These are phyloP conservation scores for Upupa epops DNA, from an alignment of 2,113 vertebrate species.

Conservation along the genomic window DNA sequence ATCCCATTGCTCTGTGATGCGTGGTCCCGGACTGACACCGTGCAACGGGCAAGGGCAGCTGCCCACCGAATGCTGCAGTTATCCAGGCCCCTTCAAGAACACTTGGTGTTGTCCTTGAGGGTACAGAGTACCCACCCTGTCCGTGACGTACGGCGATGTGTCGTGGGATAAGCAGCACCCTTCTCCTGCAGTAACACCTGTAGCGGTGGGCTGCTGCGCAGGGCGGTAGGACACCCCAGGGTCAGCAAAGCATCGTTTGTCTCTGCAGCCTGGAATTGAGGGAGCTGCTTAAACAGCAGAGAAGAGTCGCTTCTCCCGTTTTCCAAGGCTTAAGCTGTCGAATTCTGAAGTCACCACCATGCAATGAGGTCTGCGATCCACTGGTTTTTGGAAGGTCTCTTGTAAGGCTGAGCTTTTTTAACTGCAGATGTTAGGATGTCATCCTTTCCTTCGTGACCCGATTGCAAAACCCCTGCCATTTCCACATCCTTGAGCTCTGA, in stretches of 20 bases:
- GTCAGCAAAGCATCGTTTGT: not conserved
- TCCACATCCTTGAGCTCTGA: conserved; percentile 54
- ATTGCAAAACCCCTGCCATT: conserved; percentile 9
- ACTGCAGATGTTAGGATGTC: conserved; percentile 62
- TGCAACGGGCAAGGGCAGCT: not conserved
- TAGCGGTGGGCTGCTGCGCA: not conserved
- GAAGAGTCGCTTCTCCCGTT: not conserved
- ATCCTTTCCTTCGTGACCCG: conserved; percentile 45
- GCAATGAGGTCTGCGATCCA: conserved; percentile 32
- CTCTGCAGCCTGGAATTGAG: not conserved
- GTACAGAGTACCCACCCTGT: no score
- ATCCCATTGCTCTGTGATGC: not conserved
- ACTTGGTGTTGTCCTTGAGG: not conserved
- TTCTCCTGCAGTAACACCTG: not conserved
- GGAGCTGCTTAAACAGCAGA: not conserved
- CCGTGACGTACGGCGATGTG: not conserved
- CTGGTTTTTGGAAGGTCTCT: conserved; percentile 3
- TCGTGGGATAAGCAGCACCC: not conserved
- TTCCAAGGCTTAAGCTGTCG: conserved; percentile 20
- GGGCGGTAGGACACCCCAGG: not conserved
- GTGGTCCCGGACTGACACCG: not conserved
- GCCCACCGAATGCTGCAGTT: not conserved
- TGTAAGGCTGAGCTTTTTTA: conserved; percentile 45
- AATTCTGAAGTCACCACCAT: conserved; percentile 40
- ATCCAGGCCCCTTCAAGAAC: not conserved